phyloP scores from a whole-genome alignment of 1,140 invertebrate species.

The Liolophura sinensis region DNA sequence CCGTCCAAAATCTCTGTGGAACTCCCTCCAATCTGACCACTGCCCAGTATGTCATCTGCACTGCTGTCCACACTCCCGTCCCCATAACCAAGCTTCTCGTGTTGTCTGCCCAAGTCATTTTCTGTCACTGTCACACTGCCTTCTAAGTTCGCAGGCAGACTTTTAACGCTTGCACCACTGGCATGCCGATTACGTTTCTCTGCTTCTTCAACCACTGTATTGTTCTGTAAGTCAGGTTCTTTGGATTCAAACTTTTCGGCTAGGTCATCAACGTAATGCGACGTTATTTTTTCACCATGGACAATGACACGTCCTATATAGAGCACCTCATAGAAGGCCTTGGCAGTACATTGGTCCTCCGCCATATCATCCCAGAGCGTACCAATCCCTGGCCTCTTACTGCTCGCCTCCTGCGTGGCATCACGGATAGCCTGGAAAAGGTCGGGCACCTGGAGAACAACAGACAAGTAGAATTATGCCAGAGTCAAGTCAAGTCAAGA shows the following conservation, averaged over 20 bases:
- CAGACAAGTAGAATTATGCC: constrained; percentile 7
- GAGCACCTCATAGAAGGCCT: constrained; percentile 39
- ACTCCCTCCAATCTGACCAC: constrained; percentile 11
- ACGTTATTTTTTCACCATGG: constrained; percentile 76
- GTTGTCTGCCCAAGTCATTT: constrained; percentile 40
- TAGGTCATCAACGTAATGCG: constrained; percentile 88
- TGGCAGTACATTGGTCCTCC: constrained; percentile 13
- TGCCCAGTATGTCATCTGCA: constrained; percentile 31
- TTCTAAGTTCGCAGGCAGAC: constrained; percentile 46
- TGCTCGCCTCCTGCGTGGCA: constrained; percentile 37
- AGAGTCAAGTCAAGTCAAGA: not conserved
- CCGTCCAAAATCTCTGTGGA: constrained; percentile 20
- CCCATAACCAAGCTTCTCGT: constrained; percentile 12
- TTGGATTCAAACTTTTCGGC: constrained; percentile 80
- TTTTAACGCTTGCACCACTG: constrained; percentile 48
- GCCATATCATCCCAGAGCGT: constrained; percentile 9
- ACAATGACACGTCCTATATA: constrained; percentile 45
- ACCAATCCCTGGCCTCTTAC: constrained; percentile 12
- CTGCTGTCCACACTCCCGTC: constrained; percentile 30
- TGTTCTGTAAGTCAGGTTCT: constrained; percentile 69
- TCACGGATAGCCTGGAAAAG: constrained; percentile 55
- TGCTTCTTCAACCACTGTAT: constrained; percentile 18
- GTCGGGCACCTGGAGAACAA: constrained; percentile 50
- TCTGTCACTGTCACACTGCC: constrained; percentile 38
- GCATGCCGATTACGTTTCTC: constrained; percentile 35